These are phyloP conservation scores for Pseudomugil tenellus DNA, from an alignment of 2,797 vertebrate species.

Conservation along the genomic window DNA sequence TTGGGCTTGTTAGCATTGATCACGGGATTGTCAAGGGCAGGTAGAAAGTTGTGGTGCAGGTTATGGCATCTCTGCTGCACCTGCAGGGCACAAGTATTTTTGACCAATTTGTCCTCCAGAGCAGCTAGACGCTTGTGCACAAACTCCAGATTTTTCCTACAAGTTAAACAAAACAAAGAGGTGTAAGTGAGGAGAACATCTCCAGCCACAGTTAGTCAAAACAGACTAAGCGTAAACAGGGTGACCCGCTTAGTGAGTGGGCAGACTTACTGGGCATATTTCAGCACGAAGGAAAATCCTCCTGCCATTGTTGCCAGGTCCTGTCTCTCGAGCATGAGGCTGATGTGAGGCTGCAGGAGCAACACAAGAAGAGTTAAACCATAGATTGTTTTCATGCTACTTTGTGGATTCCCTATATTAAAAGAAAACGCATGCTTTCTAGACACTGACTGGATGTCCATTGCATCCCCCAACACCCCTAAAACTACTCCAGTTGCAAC, in stretches of 20 bases:
- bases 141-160: constrained; percentile 20
- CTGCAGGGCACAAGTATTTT: constrained; percentile 8
- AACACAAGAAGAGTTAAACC: not conserved
- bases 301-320: not conserved
- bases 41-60: constrained; percentile 23
- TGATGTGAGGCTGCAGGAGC: not conserved
- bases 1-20: constrained; percentile 18
- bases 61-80: constrained; percentile 21
- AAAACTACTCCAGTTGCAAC: no score
- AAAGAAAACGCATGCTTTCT: no score
- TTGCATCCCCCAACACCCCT: no score
- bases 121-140: constrained; percentile 3
- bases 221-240: not conserved
- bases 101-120: constrained; percentile 33
- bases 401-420: no score
- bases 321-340: not conserved
- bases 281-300: not conserved
- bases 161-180: not conserved
- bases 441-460: no score
- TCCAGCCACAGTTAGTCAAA: not conserved
- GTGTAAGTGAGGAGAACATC: not conserved
- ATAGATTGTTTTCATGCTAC: no score
- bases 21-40: not conserved
- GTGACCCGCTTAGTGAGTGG: not conserved
- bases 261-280: not conserved